These are phyloP conservation scores for Podabrus alpinus DNA, from an alignment of 2,888 invertebrate species.

Conservation along the genomic window DNA sequence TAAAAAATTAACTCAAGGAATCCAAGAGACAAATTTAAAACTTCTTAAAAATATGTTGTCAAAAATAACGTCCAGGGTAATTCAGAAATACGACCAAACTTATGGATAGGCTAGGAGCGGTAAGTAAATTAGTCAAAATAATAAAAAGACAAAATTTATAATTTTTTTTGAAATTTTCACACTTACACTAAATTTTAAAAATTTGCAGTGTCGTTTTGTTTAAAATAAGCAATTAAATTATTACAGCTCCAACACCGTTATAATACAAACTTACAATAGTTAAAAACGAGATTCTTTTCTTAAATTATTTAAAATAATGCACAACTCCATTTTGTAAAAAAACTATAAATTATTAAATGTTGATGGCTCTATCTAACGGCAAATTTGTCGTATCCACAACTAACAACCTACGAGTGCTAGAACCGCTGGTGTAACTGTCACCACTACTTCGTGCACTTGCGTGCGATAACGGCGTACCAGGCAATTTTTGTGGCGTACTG, in stretches of 20 bases:
- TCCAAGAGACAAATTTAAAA: too few relatives aligned
- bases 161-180: neutral
- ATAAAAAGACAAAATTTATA: neutral
- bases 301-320: neutral
- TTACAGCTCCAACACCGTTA: neutral
- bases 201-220: neutral
- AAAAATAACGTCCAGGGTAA: too few relatives aligned
- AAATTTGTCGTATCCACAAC: slow-evolving; percentile 55
- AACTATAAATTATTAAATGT: slow-evolving; percentile 40
- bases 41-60: too few relatives aligned
- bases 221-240: neutral
- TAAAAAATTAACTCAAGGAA: too few relatives aligned
- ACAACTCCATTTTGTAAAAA: neutral
- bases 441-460: slow-evolving; percentile 74
- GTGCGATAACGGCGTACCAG: slow-evolving; percentile 72
- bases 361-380: slow-evolving; percentile 45
- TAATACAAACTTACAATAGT: neutral
- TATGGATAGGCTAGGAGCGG: neutral
- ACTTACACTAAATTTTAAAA: neutral
- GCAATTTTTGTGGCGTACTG: slow-evolving; percentile 54
- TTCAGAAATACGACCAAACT: too few relatives aligned
- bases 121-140: neutral
- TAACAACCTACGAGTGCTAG: slow-evolving; percentile 76
- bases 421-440: slow-evolving; percentile 80
- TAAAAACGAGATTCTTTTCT: neutral